Conservation (phyloP, 2,797 vertebrate genomes). For the Alosa sapidissima region DNA sequence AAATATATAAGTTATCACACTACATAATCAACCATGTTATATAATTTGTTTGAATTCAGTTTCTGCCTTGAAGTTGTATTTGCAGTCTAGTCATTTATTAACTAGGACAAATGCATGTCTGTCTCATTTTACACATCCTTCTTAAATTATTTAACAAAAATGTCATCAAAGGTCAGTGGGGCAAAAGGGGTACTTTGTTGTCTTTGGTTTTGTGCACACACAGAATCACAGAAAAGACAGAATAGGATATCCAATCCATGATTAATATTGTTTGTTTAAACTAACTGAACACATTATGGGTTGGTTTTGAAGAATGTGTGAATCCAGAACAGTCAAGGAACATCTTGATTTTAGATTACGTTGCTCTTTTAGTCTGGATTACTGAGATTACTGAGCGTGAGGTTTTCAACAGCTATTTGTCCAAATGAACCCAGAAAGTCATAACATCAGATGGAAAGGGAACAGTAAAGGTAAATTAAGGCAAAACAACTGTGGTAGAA, state of each 20-base stretch:
- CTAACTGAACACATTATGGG: neutral
- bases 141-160: neutral
- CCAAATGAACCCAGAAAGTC: neutral
- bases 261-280: neutral
- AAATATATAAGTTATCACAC: too few relatives aligned
- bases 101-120: neutral
- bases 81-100: neutral
- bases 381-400: neutral
- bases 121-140: neutral
- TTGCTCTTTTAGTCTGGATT: neutral
- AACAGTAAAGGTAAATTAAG: neutral
- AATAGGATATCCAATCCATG: neutral
- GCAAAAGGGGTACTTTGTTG: neutral
- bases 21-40: too few relatives aligned
- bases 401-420: neutral
- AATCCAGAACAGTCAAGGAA: neutral
- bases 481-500: neutral
- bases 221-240: neutral
- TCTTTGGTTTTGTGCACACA: neutral
- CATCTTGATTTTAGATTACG: neutral
- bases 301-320: neutral
- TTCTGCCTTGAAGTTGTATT: too few relatives aligned
- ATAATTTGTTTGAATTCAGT: too few relatives aligned
- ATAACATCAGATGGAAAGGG: neutral
- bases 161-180: neutral